Conservation (phyloP, 2,113 vertebrate species). For the Hemiscyllium ocellatum region DNA sequence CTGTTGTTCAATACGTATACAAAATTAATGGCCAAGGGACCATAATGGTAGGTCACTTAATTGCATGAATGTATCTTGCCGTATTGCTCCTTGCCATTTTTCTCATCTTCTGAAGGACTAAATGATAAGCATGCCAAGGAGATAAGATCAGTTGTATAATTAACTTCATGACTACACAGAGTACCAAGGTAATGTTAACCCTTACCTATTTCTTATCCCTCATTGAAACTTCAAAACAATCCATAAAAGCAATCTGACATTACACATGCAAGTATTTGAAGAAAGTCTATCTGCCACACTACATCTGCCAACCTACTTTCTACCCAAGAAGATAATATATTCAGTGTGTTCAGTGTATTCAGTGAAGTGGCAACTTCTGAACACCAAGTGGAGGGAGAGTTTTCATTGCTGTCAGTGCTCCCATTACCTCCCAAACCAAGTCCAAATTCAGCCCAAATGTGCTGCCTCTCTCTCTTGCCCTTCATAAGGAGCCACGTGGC, state of each 20-base stretch:
- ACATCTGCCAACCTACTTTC: too few relatives aligned
- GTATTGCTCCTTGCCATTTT: not conserved
- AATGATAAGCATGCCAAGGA: not conserved
- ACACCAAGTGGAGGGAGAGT: too few relatives aligned
- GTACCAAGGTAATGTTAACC: not conserved
- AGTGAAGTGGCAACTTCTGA: too few relatives aligned
- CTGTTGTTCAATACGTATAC: not conserved
- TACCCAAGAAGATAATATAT: too few relatives aligned
- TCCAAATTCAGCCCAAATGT: too few relatives aligned
- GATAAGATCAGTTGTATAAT: not conserved
- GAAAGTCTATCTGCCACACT: too few relatives aligned
- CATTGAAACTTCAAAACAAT: not conserved
- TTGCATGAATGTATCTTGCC: not conserved
- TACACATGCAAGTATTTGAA: not conserved
- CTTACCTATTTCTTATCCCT: not conserved
- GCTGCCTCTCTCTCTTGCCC: too few relatives aligned
- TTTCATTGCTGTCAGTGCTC: too few relatives aligned
- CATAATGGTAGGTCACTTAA: not conserved
- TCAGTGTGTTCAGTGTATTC: too few relatives aligned
- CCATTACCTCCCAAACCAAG: too few relatives aligned
- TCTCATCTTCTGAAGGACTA: not conserved
- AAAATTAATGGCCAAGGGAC: not conserved
- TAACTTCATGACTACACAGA: not conserved
- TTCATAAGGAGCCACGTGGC: too few relatives aligned
- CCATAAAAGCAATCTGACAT: not conserved